These are phyloP conservation scores for Lanius collurio DNA, from an alignment of 2,113 vertebrate genomes.

Conservation along the genomic window DNA sequence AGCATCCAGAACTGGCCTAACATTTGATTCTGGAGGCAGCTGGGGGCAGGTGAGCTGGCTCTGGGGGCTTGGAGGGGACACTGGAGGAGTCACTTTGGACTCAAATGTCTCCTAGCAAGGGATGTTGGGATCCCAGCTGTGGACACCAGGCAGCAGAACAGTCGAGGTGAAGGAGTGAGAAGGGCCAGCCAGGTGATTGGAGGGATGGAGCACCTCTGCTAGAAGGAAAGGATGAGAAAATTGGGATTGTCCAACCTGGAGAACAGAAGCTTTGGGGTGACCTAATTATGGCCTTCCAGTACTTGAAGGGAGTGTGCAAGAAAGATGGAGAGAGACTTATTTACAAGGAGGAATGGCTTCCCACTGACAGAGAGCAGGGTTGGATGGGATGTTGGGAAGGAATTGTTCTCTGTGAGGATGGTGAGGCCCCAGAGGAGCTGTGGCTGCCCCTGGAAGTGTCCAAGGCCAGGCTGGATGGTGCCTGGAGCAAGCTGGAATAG, in stretches of 20 bases:
- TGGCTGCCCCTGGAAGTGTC: background rate
- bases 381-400: background rate
- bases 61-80: background rate
- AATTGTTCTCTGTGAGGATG: background rate
- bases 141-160: background rate
- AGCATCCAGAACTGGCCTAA: background rate
- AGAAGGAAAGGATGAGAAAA: background rate
- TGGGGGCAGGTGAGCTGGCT: background rate
- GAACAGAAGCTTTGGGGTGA: background rate
- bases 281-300: background rate
- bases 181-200: background rate
- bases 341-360: background rate
- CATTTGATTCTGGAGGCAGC: background rate
- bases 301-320: background rate
- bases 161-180: rapidly evolving
- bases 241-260: background rate
- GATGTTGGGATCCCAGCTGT: rapidly evolving
- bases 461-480: rapidly evolving
- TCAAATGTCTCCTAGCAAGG: rapidly evolving
- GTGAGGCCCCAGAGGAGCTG: rapidly evolving
- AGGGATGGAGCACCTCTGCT: background rate
- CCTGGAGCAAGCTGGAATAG: rapidly evolving
- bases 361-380: background rate
- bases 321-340: background rate
- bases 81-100: background rate